phyloP scores from a whole-genome alignment of 2,113 vertebrate species.

The Promerops cafer region DNA sequence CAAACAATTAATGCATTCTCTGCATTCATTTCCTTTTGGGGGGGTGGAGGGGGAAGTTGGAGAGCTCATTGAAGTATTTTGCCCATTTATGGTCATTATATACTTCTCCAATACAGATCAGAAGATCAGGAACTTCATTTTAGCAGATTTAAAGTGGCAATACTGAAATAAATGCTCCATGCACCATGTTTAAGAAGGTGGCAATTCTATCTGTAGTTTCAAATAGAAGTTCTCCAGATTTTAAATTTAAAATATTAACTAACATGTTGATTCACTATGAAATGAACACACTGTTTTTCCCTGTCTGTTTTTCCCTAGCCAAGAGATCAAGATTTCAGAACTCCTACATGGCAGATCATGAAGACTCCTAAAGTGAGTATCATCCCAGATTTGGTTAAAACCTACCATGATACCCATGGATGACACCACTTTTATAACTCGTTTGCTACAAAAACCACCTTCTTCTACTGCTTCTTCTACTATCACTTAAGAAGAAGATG shows the following conservation, averaged over 20 bases:
- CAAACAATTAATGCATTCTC: slow-evolving; percentile 48
- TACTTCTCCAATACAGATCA: background rate
- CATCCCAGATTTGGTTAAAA: background rate
- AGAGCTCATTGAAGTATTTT: slow-evolving; percentile 17
- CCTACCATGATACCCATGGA: background rate
- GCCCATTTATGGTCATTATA: slow-evolving; percentile 26
- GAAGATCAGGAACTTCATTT: background rate
- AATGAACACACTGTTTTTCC: background rate
- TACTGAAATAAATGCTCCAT: background rate
- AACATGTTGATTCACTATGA: background rate
- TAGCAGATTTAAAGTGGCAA: background rate
- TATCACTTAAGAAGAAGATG: background rate
- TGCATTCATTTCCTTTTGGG: slow-evolving; percentile 39
- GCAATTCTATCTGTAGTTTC: background rate
- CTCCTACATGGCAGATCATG: background rate
- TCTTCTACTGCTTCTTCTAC: background rate
- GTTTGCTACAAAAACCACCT: background rate
- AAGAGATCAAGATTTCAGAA: background rate
- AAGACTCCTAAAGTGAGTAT: background rate
- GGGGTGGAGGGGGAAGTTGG: background rate
- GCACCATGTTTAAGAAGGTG: background rate
- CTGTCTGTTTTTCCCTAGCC: background rate
- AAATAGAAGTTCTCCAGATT: background rate
- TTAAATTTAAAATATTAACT: background rate
- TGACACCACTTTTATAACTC: background rate